Evolutionary conservation across 2,797 vertebrate species (phyloP).

Genomic region (Chrysocyon brachyurus): DNA sequence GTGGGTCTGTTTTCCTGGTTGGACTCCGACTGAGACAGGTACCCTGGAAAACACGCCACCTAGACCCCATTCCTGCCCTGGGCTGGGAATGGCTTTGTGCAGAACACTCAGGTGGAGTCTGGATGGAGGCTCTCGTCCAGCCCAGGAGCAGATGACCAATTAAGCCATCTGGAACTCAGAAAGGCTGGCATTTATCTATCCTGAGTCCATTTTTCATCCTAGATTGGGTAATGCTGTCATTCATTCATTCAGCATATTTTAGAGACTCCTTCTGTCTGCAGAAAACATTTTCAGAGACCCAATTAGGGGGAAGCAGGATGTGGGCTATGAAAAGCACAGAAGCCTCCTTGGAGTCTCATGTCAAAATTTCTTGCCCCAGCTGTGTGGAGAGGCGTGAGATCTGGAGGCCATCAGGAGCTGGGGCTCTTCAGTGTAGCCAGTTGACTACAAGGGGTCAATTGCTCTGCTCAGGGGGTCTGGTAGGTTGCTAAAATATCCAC

Average conservation of each 20-base stretch:
- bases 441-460: not conserved
- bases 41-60: not conserved
- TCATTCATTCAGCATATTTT: constrained; percentile 8
- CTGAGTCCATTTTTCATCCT: not conserved
- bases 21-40: too few relatives aligned
- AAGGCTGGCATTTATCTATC: not conserved
- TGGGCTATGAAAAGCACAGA: constrained; percentile 35
- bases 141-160: too few relatives aligned
- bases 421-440: too few relatives aligned
- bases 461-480: not conserved
- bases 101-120: not conserved
- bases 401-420: not conserved
- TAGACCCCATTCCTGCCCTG: too few relatives aligned
- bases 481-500: not conserved
- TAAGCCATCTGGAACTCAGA: not conserved
- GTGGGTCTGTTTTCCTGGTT: not conserved
- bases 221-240: not conserved
- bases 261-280: not conserved
- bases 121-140: not conserved
- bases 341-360: not conserved
- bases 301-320: constrained; percentile 35
- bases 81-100: not conserved
- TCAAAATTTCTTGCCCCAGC: not conserved
- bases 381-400: not conserved
- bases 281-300: constrained; percentile 53